Base-by-base conservation (phyloP, 2,797 vertebrate species). In the Todus mexicanus region DNA sequence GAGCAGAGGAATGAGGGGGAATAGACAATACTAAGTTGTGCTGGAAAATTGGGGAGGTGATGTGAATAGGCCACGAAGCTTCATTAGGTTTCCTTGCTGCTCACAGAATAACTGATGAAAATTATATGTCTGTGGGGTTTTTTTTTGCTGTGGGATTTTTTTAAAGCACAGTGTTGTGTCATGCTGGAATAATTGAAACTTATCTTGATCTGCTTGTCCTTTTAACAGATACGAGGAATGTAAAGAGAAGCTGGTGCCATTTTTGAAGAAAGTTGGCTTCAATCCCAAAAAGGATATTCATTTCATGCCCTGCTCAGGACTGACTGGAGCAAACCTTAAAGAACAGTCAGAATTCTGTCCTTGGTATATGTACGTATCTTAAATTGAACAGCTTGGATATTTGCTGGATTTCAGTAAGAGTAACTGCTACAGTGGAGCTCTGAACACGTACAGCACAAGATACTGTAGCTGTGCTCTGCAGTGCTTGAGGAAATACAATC, bases 251-350 rank as follows among this genome's bases (percentile, higher is more conserved):
- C 97, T 99, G 93, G 98, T 99, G 97, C 99, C 99, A 95, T 99
- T 99, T 98, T 97, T 99, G 98, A 99, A 99, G 98, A 99, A 99
- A 97, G 99, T 99, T 90, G 99, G 99, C 88, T 99, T 99, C 96
- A 99, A 99, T 95, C 99, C 99, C 63, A 99, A 99, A 97, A 99
- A 99, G 97, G 99, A 99, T 96, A 98, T 99, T 96, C 98, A 99
- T 95, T 99, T 99, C 97, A 99, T 99, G 99, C 99, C 99, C 68
- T 99, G 99, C 96, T 99, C 99, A 10, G 99, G 99, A 92, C 97
- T 99, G 92, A 99, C 98, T 9, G 99, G 99, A 86, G 98, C 99
- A 95, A 99, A 99, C 97, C 98, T 99, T 92, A 99, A 99, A 96
- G 99, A 99, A 87, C 98, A 98, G 56, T 98, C 98, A 12, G 99